Evolutionary conservation across 2,113 vertebrate genomes (phyloP), one percentile per base, ranked within the genome.

Genomic region (Esox niger): DNA sequence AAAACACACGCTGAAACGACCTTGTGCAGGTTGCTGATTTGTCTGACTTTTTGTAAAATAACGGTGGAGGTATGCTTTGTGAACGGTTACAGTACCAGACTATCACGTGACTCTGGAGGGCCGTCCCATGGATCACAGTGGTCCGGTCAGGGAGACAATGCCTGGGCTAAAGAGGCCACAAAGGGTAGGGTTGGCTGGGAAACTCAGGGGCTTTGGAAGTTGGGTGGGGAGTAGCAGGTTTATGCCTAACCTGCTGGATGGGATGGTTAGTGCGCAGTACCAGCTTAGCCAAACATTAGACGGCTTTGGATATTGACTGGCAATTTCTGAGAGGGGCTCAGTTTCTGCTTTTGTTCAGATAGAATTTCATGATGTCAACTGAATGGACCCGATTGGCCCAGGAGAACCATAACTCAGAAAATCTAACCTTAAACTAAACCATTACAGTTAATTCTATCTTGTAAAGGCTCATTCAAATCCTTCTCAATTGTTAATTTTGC

Each of bases 91-190:
- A 62, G 63, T 73, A 4, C 73, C 65, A 66, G 64, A 72, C 73
- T 66, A 56, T 78, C 83, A 87, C 79, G 80, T 88, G 86, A 87
- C 72, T 21, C 4, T 30, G 32, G 71, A 64, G 73, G 81, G 81
- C 79, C n/a, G 72, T 66, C 68, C 64, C n/a, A n/a, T n/a, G 71
- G 74, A 26, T 26, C n/a, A 11, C 11, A 21, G 38, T 54, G 26
- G 76, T 81, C 57, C 74, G 49, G 68, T 55, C 64, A 69, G 62
- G 61, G 63, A 80, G 62, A n/a, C 49, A 68, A 68, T 76, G n/a
- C 54, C 43, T 71, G 43, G 62, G 68, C 56, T 70, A 47, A 8
- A 60, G 27, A 31, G 59, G 70, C 32, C 61, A 66, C 71, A 31
- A 70, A 65, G 68, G 29, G n/a, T 52, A 62, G 35, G 46, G 66